These are phyloP conservation scores for Amia ocellicauda DNA, from an alignment of 2,113 vertebrate species.

Conservation along the genomic window DNA sequence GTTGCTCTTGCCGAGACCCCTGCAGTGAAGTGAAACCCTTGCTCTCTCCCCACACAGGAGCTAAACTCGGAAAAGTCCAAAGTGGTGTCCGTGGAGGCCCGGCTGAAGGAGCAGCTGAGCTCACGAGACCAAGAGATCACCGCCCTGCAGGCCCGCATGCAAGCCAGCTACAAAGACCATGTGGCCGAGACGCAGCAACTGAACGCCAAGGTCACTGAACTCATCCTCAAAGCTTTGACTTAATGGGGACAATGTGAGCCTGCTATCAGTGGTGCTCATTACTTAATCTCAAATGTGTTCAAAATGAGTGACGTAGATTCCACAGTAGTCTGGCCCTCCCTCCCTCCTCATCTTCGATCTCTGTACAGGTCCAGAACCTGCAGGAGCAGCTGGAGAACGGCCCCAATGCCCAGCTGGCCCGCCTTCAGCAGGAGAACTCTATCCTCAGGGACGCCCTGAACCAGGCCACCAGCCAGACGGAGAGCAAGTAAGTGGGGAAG, in stretches of 20 bases:
- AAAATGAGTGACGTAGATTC: background rate
- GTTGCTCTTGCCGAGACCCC: background rate
- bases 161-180: conserved; percentile 88
- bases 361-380: conserved; percentile 71
- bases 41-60: conserved; percentile 62
- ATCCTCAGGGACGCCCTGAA: conserved; percentile 91
- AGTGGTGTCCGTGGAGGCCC: conserved; percentile 64
- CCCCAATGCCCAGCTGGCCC: conserved; percentile 82
- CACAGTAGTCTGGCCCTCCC: background rate
- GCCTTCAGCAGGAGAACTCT: conserved; percentile 91
- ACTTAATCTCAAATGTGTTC: too few relatives aligned
- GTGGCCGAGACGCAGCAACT: conserved; percentile 80
- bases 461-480: conserved; percentile 88
- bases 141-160: conserved; percentile 84
- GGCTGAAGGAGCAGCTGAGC: conserved; percentile 82
- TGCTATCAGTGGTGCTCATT: too few relatives aligned
- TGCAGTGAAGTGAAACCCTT: too few relatives aligned
- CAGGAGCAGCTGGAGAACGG: conserved; percentile 94
- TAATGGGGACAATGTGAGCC: too few relatives aligned
- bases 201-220: conserved; percentile 77
- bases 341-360: background rate
- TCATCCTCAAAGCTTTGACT: background rate
- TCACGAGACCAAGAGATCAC: conserved; percentile 76
- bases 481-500: conserved; percentile 83
- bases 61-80: conserved; percentile 79